Conservation (phyloP, 2,888 invertebrate genomes). For the Polydrusus pterygomalis region DNA sequence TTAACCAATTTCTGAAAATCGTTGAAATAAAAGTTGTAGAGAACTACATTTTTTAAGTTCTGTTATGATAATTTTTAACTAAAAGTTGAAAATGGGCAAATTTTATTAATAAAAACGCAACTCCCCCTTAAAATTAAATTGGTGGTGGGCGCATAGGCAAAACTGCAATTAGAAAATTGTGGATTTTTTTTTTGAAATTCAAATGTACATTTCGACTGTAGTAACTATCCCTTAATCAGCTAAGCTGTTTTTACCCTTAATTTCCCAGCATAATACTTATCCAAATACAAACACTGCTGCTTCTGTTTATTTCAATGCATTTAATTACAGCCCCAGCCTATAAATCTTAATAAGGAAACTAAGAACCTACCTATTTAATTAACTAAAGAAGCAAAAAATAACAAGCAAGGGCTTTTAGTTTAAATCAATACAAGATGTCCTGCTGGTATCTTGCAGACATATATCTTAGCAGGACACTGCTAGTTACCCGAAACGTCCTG, state of each 20-base stretch:
- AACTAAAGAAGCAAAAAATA: slow-evolving; percentile 59
- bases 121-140: too few species aligned
- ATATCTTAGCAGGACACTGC: slow-evolving; percentile 69
- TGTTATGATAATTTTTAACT: too few species aligned
- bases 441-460: slow-evolving; percentile 67
- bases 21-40: too few species aligned
- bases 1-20: too few species aligned
- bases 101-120: too few species aligned
- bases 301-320: slow-evolving; percentile 28
- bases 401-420: slow-evolving; percentile 69
- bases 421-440: slow-evolving; percentile 70
- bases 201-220: too few species aligned
- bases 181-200: too few species aligned
- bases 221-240: too few species aligned
- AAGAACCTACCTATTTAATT: slow-evolving; percentile 53
- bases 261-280: background rate
- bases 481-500: slow-evolving; percentile 67
- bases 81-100: too few species aligned
- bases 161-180: too few species aligned
- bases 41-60: too few species aligned
- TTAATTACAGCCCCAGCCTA: slow-evolving; percentile 27
- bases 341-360: slow-evolving; percentile 41
- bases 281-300: background rate
- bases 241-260: background rate
- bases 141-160: too few species aligned